A percentile compares a stretch with the other conserved stretches of the same genome.
phyloP scores from a whole-genome alignment of 92 coral and sea anemone species.

The Pocillopora grandis region DNA sequence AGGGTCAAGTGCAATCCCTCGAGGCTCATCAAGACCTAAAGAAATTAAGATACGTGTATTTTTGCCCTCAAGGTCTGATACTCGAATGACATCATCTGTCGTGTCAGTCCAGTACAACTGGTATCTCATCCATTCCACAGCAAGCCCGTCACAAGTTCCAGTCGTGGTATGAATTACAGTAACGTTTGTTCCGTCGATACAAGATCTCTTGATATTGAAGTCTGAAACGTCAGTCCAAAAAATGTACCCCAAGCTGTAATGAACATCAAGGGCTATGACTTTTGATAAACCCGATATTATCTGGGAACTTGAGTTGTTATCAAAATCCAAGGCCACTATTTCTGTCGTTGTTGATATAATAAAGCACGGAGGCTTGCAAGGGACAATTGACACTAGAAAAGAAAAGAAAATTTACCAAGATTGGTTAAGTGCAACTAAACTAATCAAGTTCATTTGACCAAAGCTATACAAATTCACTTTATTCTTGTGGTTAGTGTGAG shows the following conservation, averaged over 20 bases:
- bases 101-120: slow-evolving; percentile 80
- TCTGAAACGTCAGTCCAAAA: slow-evolving; percentile 70
- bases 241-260: slow-evolving; percentile 39
- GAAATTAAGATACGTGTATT: slow-evolving; percentile 54
- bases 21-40: slow-evolving; percentile 59
- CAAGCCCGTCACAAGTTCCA: slow-evolving; percentile 79
- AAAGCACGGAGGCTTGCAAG: slow-evolving; percentile 34
- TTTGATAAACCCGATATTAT: slow-evolving; percentile 32
- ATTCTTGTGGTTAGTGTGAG: no score
- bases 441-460: neutral
- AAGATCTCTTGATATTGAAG: slow-evolving; percentile 42
- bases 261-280: slow-evolving; percentile 61
- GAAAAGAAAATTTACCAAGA: neutral
- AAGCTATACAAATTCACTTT: no score
- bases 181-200: slow-evolving; percentile 25
- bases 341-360: slow-evolving; percentile 36
- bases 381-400: neutral
- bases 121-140: slow-evolving; percentile 71
- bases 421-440: neutral
- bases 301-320: neutral
- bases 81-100: slow-evolving; percentile 51
- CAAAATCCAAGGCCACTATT: slow-evolving; percentile 28
- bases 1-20: slow-evolving; percentile 77
- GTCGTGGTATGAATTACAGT: slow-evolving; percentile 7
- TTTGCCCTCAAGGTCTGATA: slow-evolving; percentile 64